Base-by-base conservation (phyloP, 2,797 vertebrate genomes). In the Taeniopygia guttata region DNA sequence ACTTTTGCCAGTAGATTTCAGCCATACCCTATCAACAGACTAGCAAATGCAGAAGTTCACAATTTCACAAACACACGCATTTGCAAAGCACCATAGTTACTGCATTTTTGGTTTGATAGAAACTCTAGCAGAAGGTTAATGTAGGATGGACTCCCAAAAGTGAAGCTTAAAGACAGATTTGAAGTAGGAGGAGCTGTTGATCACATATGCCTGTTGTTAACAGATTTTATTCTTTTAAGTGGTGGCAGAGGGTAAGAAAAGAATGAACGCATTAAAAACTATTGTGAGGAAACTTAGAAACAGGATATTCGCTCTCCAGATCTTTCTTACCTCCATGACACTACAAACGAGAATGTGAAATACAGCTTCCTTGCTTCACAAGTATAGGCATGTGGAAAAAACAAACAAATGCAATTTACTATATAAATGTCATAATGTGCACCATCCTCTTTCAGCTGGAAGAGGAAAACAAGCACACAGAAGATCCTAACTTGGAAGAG, bases 161-260 rank as follows among this genome's bases (percentile, higher is more conserved):
- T 64, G 67, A 87, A 81, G 45, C 15, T 90, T 74, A 82, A 78
- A 93, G 83, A 93, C 94, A 96, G 96, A 96, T 95, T 95, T 96
- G 62, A 92, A 84, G 94, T 93, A 84, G 94, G 89, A 90, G 92
- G 91, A 95, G 87, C 76, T 95, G 94, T 91, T 96, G 70, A 88
- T 93, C 89, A 94, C 94, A 97, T 93, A 95, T 84, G 95, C 63
- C 94, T 79, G 94, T 94, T 94, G 93, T 73, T 96, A 93, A 86
- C 95, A 91, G 80, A 88, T 90, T 94, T 91, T 91, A 96, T 85
- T 92, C 83, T 94, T 94, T 91, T 88, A 92, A 88, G 77, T 9
- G 27, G 52, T 29, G 27, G 74, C 74, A 96, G 66, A 95, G 82
- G 91, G 63, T 90, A 94, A 81, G 84, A 54, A 85, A 86, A 93